phyloP scores from a whole-genome alignment of 2,113 vertebrate genomes.

The Prinia subflava region DNA sequence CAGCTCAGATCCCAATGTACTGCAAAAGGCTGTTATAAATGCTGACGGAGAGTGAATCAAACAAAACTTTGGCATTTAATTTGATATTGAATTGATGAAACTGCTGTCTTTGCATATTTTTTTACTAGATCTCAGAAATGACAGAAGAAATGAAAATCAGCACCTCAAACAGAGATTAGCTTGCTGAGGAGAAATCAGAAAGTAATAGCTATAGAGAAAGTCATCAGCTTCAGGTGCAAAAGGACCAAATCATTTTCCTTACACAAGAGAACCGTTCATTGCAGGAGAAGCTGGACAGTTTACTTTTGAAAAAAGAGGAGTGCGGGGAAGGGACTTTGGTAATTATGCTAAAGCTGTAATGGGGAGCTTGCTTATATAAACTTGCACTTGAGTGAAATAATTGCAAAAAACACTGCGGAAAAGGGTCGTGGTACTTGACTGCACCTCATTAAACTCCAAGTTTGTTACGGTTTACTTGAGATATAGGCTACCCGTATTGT shows the following conservation, averaged over 20 bases:
- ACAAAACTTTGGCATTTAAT: not conserved
- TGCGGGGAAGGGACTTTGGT: not conserved
- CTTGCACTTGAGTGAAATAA: not conserved
- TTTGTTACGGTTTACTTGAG: not conserved
- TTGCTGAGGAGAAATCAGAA: not conserved
- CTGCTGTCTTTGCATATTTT: rapidly evolving
- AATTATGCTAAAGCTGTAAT: not conserved
- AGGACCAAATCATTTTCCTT: not conserved
- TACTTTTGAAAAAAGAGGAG: not conserved
- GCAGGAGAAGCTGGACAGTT: not conserved
- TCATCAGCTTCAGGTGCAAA: not conserved
- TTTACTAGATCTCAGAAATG: not conserved
- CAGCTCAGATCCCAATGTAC: no score
- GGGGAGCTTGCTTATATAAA: not conserved
- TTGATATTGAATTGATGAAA: not conserved
- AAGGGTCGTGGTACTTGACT: not conserved
- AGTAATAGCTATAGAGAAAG: not conserved
- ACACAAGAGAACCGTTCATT: not conserved
- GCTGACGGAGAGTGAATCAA: not conserved
- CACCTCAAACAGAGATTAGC: not conserved
- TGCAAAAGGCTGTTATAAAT: not conserved
- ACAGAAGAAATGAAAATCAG: not conserved
- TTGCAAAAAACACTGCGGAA: not conserved
- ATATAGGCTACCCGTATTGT: not conserved
- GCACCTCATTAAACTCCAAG: not conserved